Evolutionary conservation across 2,113 vertebrate species (phyloP), one percentile per base, ranked within the genome.

Genomic region (Neogobius melanostomus): DNA sequence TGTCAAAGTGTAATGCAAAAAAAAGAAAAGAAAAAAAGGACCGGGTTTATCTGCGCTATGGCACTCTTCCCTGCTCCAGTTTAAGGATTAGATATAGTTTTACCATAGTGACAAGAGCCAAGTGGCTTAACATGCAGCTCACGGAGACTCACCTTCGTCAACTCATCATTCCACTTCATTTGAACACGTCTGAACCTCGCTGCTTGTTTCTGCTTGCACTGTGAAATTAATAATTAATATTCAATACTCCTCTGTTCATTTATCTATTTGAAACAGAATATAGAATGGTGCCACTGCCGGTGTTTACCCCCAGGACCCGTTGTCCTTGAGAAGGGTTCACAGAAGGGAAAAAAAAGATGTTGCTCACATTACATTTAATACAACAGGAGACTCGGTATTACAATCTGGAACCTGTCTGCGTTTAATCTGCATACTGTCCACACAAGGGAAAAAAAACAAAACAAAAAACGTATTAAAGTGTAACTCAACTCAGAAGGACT

Each of bases 221-320:
- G 82, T 81, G 79, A 86, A 87, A 91, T 92, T 79, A 90, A 91
- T 91, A 83, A 85, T 87, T 79, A 87, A 92, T 89, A 84, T 84
- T 77, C 68, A 74, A 82, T 88, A 88, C 87, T 87, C 65, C 46
- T 90, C 78, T 82, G 88, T 90, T 86, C 85, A 85, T 85, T 87
- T 85, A 88, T 90, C 82, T 89, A 88, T 89, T 86, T 89, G 83
- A 90, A 87, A 91, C 88, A 87, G 84, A 82, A 80, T 79, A 72
- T 67, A 45, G 68, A 85, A 83, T 72, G 59, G 51, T 53, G 51
- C 14, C 54, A 53, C 75, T 79, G 72, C 72, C 68, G 70, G 52
- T 57, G 66, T 76, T 76, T 54, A 74, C 78, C 86, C 63, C 7
- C 67, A 81, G 85, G 73, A 83, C 77, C 71, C 15, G 11, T 51